phyloP scores from a whole-genome alignment of 2,888 invertebrate species.

The Sarcophaga caerulescens region DNA sequence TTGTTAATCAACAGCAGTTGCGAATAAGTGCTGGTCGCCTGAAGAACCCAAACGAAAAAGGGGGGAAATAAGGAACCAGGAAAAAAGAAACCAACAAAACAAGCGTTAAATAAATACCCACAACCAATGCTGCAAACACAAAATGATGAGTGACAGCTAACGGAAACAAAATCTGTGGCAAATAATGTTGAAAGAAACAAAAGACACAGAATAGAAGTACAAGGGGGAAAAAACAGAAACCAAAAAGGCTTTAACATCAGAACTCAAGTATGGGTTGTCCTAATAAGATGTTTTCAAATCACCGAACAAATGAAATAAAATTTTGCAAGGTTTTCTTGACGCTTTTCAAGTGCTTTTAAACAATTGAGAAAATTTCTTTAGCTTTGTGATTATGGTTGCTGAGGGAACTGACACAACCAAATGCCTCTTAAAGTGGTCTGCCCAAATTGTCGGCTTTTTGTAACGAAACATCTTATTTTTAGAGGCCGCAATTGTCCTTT shows the following conservation, averaged over 20 bases:
- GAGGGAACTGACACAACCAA: background rate
- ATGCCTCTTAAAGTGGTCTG: background rate
- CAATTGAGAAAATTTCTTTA: no score
- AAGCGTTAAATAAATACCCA: slow-evolving; percentile 11
- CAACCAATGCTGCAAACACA: background rate
- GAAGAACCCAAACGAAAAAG: slow-evolving; percentile 39
- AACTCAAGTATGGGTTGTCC: background rate
- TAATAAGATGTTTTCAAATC: background rate
- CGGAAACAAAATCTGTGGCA: slow-evolving; percentile 21
- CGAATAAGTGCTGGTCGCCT: slow-evolving; percentile 42
- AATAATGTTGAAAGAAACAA: background rate
- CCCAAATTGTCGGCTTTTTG: background rate
- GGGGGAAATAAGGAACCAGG: background rate
- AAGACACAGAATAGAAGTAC: background rate
- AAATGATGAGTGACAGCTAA: slow-evolving; percentile 45
- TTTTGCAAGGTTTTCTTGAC: background rate
- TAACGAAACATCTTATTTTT: no score
- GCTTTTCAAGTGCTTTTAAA: background rate
- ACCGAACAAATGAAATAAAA: background rate
- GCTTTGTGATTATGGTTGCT: no score
- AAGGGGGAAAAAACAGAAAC: background rate
- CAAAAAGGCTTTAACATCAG: background rate
- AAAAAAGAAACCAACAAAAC: slow-evolving; percentile 12
- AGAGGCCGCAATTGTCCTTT: no score
- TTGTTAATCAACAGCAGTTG: slow-evolving; percentile 54